Conservation (phyloP, 2,797 vertebrate species). For the Telmatherina bonti region DNA sequence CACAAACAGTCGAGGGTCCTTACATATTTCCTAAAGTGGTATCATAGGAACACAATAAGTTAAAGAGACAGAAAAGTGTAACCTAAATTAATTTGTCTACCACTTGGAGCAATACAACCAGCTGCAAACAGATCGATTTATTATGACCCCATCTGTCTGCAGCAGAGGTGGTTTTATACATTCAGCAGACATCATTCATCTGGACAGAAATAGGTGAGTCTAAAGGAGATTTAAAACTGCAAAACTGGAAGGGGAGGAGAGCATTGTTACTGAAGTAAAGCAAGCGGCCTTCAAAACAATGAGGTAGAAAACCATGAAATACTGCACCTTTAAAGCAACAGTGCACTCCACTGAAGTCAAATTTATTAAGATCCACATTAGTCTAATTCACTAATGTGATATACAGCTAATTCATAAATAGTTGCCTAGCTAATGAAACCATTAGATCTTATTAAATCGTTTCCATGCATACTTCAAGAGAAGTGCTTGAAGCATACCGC, state of each 20-base stretch:
- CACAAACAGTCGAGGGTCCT: slow-evolving; percentile 86
- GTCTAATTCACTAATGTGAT: too few species aligned
- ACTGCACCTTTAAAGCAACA: too few species aligned
- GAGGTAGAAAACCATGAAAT: not conserved
- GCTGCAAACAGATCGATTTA: not conserved
- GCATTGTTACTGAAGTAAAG: not conserved
- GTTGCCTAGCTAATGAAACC: too few species aligned
- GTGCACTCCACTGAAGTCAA: too few species aligned
- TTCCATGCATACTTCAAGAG: too few species aligned
- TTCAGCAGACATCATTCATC: not conserved
- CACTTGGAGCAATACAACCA: not conserved
- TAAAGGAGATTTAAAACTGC: not conserved
- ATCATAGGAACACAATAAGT: not conserved
- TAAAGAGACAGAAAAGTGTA: not conserved
- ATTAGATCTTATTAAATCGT: too few species aligned
- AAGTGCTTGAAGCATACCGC: too few species aligned
- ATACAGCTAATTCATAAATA: too few species aligned
- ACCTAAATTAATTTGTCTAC: not conserved
- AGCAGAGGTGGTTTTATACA: too few species aligned
- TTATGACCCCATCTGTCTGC: not conserved
- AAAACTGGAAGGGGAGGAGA: not conserved
- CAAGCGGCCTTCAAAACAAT: not conserved
- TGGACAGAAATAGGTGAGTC: not conserved
- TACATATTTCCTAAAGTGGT: slow-evolving; percentile 82
- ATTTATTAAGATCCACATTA: too few species aligned